Percentiles rank a stretch among this genome's conserved stretches.
phyloP scores from a whole-genome alignment of 2,113 vertebrate species.

The Xerus inauris region DNA sequence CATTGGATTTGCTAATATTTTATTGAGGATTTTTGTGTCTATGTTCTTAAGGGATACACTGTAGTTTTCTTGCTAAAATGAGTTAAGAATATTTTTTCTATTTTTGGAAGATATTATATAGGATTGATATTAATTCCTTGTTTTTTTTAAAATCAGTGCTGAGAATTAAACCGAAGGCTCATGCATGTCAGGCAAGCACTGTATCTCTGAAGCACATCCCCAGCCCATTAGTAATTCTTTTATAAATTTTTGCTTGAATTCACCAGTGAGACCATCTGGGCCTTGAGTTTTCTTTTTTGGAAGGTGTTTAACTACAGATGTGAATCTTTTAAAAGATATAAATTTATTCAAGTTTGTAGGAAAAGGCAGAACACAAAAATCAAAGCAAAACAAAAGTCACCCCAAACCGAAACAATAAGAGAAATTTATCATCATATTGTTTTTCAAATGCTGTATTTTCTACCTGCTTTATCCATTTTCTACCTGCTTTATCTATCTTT shows the following conservation, averaged over 20 bases:
- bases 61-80: not conserved
- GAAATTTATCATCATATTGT: not conserved
- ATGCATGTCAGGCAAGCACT: no score
- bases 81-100: not conserved
- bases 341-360: not conserved
- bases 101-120: not conserved
- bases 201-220: no score
- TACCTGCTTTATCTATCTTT: not conserved
- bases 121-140: not conserved
- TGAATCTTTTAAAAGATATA: not conserved
- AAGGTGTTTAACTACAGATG: not conserved
- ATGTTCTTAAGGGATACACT: not conserved
- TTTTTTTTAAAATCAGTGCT: no score
- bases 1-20: not conserved
- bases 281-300: not conserved
- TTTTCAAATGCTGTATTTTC: not conserved
- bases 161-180: no score
- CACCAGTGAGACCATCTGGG: not conserved
- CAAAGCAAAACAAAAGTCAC: no score
- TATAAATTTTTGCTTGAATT: not conserved
- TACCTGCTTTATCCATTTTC: not conserved
- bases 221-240: not conserved
- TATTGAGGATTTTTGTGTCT: not conserved
- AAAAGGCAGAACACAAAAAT: no score
- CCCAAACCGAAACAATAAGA: not conserved